Evolutionary conservation across 1,140 invertebrate species (phyloP).

Genomic region (Bombus impatiens): DNA sequence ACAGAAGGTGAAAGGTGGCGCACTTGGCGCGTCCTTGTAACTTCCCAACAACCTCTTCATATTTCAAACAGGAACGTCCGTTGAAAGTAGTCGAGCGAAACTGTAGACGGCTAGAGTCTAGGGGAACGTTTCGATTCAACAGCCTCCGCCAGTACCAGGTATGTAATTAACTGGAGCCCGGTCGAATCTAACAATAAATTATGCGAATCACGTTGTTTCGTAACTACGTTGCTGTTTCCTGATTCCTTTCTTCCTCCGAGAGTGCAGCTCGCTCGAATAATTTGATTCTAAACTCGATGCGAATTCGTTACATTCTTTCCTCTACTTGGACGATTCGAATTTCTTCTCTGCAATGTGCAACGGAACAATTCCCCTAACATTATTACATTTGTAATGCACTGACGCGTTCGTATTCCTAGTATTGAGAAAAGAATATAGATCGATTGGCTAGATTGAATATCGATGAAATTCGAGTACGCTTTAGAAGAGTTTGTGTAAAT

Average conservation of each 20-base stretch:
- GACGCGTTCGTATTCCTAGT: background rate
- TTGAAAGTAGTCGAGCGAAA: background rate
- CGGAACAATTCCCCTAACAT: background rate
- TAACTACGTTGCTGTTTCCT: background rate
- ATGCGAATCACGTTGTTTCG: constrained; percentile 21
- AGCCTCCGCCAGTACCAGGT: background rate
- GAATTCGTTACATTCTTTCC: background rate
- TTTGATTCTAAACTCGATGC: background rate
- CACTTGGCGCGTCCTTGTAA: background rate
- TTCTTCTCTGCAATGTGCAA: background rate
- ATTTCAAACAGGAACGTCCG: background rate
- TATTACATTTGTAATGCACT: background rate
- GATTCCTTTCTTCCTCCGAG: background rate
- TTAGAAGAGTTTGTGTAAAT: background rate
- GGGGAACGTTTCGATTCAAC: background rate
- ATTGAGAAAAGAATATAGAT: background rate
- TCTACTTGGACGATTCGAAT: background rate
- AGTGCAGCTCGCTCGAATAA: background rate
- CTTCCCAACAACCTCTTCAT: background rate
- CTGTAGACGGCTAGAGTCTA: background rate
- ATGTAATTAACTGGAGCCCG: constrained; percentile 6
- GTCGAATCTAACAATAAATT: constrained; percentile 2
- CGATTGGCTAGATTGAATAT: background rate
- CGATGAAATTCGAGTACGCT: background rate
- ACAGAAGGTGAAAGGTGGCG: background rate